Evolutionary conservation across 2,797 vertebrate species (phyloP), one percentile per base, ranked within the genome.

Genomic region (Tenualosa ilisha): DNA sequence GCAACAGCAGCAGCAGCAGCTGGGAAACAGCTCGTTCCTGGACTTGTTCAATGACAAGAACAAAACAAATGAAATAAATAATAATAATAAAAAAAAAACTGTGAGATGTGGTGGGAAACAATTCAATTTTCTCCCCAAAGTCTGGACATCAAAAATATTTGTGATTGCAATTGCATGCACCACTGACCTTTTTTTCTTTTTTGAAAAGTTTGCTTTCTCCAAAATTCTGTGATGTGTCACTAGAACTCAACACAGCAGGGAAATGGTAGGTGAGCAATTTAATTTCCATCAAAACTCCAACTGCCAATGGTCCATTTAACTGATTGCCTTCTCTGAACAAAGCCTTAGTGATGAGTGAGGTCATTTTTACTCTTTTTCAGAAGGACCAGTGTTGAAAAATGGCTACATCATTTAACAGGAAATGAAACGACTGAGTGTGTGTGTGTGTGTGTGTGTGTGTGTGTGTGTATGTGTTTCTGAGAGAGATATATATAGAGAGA

Each of bases 361-460:
- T 13, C 2, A 54, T 11, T 12, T 54, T 54, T 54, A 54, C 51
- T 54, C 51, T 13, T 15, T 15, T 54, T 54, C 51, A 12, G 13
- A 12, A 12, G 11, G 51, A 15, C 51, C 51, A 54, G 51, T 54
- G 51, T 15, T 54, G 51, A 54, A 13, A 13, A 54, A 54, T 56
- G 54, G 17, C 6, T 15, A 56, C 54, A 56, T 56, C 17, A 56
- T 56, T 56, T 56, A 54, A 13, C 51, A 54, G 46, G 46, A 46
- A 46, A 46, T 46, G 46, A 46, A 46, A 4, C 46, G 7, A 46
- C 46, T 56, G 15, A 2, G 15, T 56, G 54, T 56, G 54, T 56
- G 54, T 56, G 54, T 56, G 54, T 56, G n/a, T 61, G 22, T 63
- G n/a, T 68, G 65, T 68, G 31, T 72, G 65, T 72, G 65, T 72